A percentile compares a stretch with the other conserved stretches of the same genome.
Conservation (phyloP, 2,888 invertebrate species). For the Hyposoter didymator region DNA sequence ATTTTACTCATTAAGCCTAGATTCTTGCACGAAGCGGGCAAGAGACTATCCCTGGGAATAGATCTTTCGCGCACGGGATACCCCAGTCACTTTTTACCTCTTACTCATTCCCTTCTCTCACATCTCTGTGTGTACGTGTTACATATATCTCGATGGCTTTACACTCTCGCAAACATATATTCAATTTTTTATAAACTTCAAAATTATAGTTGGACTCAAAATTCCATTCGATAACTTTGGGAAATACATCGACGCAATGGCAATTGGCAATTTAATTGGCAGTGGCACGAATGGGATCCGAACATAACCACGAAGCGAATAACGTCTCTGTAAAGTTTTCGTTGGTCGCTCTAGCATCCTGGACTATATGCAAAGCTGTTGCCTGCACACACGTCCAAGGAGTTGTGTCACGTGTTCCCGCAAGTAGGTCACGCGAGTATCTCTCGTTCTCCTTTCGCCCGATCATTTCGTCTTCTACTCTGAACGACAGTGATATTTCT, state of each 20-base stretch:
- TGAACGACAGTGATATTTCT: not conserved
- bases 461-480: slow-evolving; percentile 18
- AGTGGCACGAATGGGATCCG: too few relatives aligned
- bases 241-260: too few relatives aligned
- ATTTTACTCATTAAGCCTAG: slow-evolving; percentile 83
- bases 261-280: too few relatives aligned
- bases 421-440: slow-evolving; percentile 74
- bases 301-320: not conserved
- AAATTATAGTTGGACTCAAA: too few relatives aligned
- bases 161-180: not conserved
- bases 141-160: not conserved
- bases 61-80: slow-evolving; percentile 79
- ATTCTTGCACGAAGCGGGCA: slow-evolving; percentile 80
- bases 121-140: not conserved
- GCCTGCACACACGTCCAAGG: slow-evolving; percentile 6
- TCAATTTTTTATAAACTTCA: too few relatives aligned
- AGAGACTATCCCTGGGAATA: slow-evolving; percentile 73
- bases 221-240: too few relatives aligned
- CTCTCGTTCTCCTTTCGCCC: slow-evolving; percentile 26
- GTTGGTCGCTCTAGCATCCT: not conserved
- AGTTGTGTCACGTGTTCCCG: slow-evolving; percentile 74
- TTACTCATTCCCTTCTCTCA: slow-evolving; percentile 59
- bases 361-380: not conserved
- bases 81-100: slow-evolving; percentile 69
- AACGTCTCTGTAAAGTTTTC: not conserved